phyloP scores from a whole-genome alignment of 53 echinoderm and acorn worm genomes.

The Antedon mediterranea region DNA sequence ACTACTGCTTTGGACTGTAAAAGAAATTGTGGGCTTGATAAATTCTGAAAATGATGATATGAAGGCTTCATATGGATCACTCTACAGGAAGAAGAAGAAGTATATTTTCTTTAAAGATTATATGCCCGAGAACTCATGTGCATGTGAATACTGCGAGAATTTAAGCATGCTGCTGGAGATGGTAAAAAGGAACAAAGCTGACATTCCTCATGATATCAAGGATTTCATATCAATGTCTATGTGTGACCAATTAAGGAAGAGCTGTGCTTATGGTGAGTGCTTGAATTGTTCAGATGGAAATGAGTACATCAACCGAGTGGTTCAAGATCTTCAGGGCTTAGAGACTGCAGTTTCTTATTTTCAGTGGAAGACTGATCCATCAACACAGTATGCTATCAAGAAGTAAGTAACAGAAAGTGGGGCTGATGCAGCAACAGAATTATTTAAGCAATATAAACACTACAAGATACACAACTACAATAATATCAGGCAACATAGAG shows the following conservation, averaged over 20 bases:
- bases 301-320: too few relatives aligned
- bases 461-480: slow-evolving; percentile 10
- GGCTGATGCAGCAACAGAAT: not conserved
- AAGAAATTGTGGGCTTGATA: not conserved
- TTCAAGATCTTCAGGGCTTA: too few relatives aligned
- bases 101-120: not conserved
- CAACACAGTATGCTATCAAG: not conserved
- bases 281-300: too few relatives aligned
- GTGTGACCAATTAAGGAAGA: too few relatives aligned
- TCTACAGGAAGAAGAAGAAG: too few relatives aligned
- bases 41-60: not conserved
- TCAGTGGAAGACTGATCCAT: slow-evolving; percentile 15
- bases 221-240: too few relatives aligned
- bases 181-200: too few relatives aligned
- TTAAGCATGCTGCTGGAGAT: not conserved
- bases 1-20: slow-evolving; percentile 1
- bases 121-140: slow-evolving; percentile 10
- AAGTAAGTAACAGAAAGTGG: not conserved
- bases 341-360: not conserved
- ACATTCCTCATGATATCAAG: too few relatives aligned
- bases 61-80: too few relatives aligned
- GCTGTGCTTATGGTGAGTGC: too few relatives aligned
- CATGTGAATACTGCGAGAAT: slow-evolving; percentile 3
- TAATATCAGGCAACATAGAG: not conserved
- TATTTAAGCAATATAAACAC: not conserved